A percentile compares a stretch with the other conserved stretches of the same genome.
phyloP scores from a whole-genome alignment of 2,888 invertebrate species.

The Thysanoteuthis rhombus region DNA sequence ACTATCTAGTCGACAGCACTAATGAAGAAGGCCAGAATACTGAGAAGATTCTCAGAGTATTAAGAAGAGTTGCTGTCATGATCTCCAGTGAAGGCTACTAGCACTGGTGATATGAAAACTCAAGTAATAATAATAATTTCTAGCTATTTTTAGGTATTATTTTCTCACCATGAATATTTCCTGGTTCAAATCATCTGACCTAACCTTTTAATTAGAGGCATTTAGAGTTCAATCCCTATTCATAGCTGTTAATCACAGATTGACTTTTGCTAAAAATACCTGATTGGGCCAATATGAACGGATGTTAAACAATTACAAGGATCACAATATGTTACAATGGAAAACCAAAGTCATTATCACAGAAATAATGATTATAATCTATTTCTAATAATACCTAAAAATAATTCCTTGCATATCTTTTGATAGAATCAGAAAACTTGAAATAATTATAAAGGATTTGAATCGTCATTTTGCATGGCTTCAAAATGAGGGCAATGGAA shows the following conservation, averaged over 20 bases:
- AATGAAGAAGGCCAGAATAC: no score
- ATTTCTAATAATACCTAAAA: background rate
- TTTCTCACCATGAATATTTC: background rate
- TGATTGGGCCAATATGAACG: background rate
- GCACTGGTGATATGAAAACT: background rate
- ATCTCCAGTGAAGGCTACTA: no score
- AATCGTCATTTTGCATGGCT: background rate
- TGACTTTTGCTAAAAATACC: background rate
- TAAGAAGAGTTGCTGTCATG: no score
- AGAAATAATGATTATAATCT: background rate
- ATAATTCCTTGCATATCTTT: background rate
- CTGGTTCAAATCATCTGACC: background rate
- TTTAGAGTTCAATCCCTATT: background rate
- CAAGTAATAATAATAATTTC: background rate
- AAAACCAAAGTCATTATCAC: background rate
- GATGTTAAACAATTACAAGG: background rate
- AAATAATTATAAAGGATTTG: accelerated
- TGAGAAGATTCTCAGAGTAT: no score
- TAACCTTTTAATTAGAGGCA: background rate
- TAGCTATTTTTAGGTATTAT: background rate
- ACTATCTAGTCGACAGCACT: no score
- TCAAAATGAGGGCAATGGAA: background rate
- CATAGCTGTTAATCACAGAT: background rate
- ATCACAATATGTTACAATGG: background rate
- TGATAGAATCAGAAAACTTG: background rate